Evolutionary conservation across 2,888 invertebrate species (phyloP), one percentile per base, ranked within the genome.

Genomic region (Epistrophe grossulariae): DNA sequence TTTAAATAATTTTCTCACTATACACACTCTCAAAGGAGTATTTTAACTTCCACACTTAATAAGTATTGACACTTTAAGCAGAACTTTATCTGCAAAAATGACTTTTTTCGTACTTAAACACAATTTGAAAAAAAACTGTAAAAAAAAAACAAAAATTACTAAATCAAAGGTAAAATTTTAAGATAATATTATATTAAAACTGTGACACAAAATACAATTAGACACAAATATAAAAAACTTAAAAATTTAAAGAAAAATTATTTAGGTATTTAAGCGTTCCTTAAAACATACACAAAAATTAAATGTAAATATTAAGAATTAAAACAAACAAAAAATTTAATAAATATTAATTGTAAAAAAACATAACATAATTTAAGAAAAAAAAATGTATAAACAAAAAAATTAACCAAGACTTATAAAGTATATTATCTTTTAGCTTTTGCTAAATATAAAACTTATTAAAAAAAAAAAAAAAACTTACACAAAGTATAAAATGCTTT

Each of bases 401-500:
- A 24, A 15, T 19, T 55, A 55, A 55, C 17, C 28, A 55, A 70
- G 70, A 70, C 70, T 70, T 70, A 52, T 40, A 28, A 76, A 76
- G 15, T 55, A 76, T 6, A 8, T 50, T 28, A 50, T 38, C 3
- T 38, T 48, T 19, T 76, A 64, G 74, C 52, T 76, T 76, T 76
- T 64, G 74, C 64, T 74, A 59, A 72, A 1, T 28, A 55, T 9
- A 55, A 50, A 31, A 64, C 19, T 74, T 55, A 55, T 64, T 76
- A 28, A 6, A 24, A 24, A 70, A 64, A 19, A n/a, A 28, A 6
- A 24, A 24, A 70, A 64, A 19, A n/a, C 62, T 38, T 62, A 35
- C 28, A 50, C 28, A 50, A 50, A 35, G 35, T 68, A 68, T 50
- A 19, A 50, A 68, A 68, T 68, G 35, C 35, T 55, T 62, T 64